Evolutionary conservation across 2,797 vertebrate species (phyloP).

Genomic region (Thripadectes ignobilis): DNA sequence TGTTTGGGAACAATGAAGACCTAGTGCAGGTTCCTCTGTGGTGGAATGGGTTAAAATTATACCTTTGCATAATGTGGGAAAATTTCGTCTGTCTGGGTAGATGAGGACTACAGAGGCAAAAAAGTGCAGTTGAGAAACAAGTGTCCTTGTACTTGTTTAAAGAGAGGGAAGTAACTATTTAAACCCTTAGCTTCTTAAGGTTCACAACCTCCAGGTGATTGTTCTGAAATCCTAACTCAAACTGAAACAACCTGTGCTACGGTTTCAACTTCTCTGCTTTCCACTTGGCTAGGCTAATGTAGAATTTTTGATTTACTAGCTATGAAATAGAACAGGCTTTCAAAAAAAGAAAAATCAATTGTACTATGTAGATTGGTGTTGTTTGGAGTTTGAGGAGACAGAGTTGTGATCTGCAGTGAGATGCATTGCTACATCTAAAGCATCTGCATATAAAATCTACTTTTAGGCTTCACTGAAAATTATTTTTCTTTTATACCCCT

Average conservation of each 20-base stretch:
- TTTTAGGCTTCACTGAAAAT: not conserved
- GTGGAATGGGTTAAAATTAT: not conserved
- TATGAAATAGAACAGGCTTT: not conserved
- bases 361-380: not conserved
- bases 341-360: not conserved
- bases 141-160: not conserved
- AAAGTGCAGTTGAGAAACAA: not conserved
- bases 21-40: not conserved
- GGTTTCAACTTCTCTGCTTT: not conserved
- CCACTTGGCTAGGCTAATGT: not conserved
- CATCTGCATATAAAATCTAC: not conserved
- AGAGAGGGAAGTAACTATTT: not conserved
- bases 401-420: not conserved
- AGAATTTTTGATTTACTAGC: not conserved
- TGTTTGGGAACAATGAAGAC: not conserved
- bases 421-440: not conserved
- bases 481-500: not conserved
- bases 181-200: not conserved
- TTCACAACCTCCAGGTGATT: not conserved
- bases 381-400: not conserved
- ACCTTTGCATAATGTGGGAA: not conserved
- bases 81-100: not conserved
- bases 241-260: not conserved
- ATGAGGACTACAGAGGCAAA: not conserved
- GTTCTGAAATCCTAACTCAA: not conserved